Percentiles rank a stretch among this genome's conserved stretches.
Evolutionary conservation across 1,140 invertebrate species (phyloP).

Genomic region (Trichonephila clavipes): DNA sequence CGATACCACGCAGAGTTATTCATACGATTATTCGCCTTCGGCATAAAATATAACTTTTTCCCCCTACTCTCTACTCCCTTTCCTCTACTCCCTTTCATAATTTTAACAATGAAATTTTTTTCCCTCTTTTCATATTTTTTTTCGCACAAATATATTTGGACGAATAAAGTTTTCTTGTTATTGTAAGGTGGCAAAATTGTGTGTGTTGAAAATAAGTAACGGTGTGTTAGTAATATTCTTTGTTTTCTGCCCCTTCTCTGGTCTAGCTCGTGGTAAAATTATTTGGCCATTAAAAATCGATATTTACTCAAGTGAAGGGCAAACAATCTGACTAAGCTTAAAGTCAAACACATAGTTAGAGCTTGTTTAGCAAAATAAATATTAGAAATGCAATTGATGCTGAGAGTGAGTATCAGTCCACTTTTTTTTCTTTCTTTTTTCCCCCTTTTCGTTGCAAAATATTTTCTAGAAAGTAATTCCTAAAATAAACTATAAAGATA

Average conservation of each 20-base stretch:
- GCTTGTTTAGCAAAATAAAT: neutral
- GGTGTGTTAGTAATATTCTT: neutral
- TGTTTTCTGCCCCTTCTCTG: neutral
- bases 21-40: neutral
- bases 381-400: neutral
- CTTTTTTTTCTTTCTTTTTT: no score
- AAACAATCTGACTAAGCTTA: neutral
- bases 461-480: neutral
- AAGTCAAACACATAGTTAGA: neutral
- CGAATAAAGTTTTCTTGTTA: neutral
- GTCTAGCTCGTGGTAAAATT: neutral
- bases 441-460: neutral
- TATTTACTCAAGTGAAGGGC: neutral
- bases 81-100: conserved; percentile 11
- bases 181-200: neutral
- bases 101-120: neutral
- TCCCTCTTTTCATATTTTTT: neutral
- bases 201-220: neutral
- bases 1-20: neutral
- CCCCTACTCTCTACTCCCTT: neutral
- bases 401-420: neutral
- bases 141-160: neutral
- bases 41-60: neutral
- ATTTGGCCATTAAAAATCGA: neutral
- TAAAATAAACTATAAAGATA: neutral